These are phyloP conservation scores for Phrynocephalus forsythii DNA, from an alignment of 2,797 vertebrate genomes.

Conservation along the genomic window DNA sequence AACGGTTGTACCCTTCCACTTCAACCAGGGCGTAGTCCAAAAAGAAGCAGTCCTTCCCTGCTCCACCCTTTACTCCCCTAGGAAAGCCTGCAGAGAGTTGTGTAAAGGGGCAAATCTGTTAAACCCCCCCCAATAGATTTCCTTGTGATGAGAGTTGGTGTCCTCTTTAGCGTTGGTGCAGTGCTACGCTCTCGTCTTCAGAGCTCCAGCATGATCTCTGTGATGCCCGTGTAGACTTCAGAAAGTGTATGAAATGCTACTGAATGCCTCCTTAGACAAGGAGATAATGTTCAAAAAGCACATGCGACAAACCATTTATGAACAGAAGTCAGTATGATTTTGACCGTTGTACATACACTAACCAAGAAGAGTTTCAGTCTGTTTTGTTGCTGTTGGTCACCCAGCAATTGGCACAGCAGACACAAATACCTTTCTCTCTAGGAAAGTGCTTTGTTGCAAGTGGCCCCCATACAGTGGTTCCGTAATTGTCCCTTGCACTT, in stretches of 20 bases:
- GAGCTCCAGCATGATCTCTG: too few species aligned
- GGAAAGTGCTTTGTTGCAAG: neutral
- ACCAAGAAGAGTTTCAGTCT: neutral
- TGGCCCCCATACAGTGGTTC: neutral
- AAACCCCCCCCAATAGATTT: neutral
- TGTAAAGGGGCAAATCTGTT: neutral
- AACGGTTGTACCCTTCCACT: neutral
- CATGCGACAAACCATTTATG: too few species aligned
- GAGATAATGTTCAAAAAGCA: too few species aligned
- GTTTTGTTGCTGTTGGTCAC: neutral
- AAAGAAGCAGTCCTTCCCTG: neutral
- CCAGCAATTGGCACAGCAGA: neutral
- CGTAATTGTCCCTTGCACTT: neutral
- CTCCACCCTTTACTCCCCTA: neutral
- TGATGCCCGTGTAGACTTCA: too few species aligned
- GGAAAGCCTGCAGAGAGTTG: neutral
- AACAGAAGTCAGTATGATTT: too few species aligned
- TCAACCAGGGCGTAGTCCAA: neutral
- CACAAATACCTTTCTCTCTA: neutral
- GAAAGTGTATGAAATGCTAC: too few species aligned
- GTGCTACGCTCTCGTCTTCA: too few species aligned
- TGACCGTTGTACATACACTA: neutral
- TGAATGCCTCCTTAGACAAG: too few species aligned
- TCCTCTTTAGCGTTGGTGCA: too few species aligned
- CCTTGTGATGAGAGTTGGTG: neutral